Conservation (phyloP, 2,888 invertebrate species). For the Eristalinus sepulchralis region DNA sequence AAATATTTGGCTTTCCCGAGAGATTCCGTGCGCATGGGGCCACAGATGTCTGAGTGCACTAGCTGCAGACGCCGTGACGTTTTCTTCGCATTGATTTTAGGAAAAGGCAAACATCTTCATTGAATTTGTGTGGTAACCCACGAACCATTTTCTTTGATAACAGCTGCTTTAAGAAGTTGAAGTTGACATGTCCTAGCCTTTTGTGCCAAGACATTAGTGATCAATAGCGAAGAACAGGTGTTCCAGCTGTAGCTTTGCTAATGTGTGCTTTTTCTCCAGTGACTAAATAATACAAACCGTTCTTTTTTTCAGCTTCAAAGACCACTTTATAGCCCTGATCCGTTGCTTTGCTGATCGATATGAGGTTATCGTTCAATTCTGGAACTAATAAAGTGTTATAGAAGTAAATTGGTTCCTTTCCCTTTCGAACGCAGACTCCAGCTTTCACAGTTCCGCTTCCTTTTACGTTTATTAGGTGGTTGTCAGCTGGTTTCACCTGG, state of each 20-base stretch:
- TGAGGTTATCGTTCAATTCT: not conserved
- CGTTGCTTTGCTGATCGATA: not conserved
- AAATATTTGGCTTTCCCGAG: slow-evolving; percentile 16
- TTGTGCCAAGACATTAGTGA: slow-evolving; percentile 13
- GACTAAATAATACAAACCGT: no score
- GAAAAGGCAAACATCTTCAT: not conserved
- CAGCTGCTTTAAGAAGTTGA: slow-evolving; percentile 11
- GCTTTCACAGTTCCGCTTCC: not conserved
- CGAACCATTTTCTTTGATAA: slow-evolving; percentile 15
- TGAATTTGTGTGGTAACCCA: slow-evolving; percentile 26
- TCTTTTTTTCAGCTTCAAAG: not conserved
- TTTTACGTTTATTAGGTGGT: not conserved
- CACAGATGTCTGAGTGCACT: not conserved
- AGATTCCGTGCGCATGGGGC: slow-evolving; percentile 10
- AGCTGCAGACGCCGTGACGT: not conserved
- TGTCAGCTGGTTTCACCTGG: not conserved
- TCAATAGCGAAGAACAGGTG: no score
- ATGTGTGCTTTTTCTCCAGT: no score
- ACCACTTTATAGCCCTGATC: not conserved
- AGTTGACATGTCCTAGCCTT: slow-evolving; percentile 15
- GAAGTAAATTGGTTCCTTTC: no score
- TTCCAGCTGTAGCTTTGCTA: no score
- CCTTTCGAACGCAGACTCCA: no score
- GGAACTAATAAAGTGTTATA: not conserved
- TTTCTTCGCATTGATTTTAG: not conserved